A percentile compares a stretch with the other conserved stretches of the same genome.
Evolutionary conservation across 1,140 invertebrate species (phyloP).

Genomic region (Drosophila kurseongensis): DNA sequence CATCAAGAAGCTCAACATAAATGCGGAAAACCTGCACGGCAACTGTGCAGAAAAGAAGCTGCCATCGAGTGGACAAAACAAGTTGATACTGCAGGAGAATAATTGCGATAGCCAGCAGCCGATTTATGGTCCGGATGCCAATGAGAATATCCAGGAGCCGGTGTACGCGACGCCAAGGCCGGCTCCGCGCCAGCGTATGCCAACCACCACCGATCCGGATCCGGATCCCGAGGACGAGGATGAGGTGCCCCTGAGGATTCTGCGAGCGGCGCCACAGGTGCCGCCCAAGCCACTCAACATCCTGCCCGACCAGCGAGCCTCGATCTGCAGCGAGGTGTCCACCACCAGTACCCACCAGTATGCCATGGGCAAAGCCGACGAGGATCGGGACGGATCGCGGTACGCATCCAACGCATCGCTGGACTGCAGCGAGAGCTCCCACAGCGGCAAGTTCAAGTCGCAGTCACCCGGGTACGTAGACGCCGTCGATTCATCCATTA

Average conservation of each 20-base stretch:
- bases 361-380: slow-evolving; percentile 1
- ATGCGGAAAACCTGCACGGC: slow-evolving; percentile 68
- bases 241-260: background rate
- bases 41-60: slow-evolving; percentile 48
- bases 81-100: slow-evolving; percentile 63
- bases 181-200: slow-evolving; percentile 63
- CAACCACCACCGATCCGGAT: background rate
- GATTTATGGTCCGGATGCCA: slow-evolving; percentile 73
- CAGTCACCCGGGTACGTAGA: slow-evolving; percentile 82
- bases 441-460: slow-evolving; percentile 77
- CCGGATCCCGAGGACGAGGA: background rate
- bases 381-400: slow-evolving; percentile 33
- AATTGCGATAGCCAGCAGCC: slow-evolving; percentile 51
- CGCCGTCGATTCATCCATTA: slow-evolving; percentile 14
- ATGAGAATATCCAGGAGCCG: slow-evolving; percentile 71
- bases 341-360: slow-evolving; percentile 65
- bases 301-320: slow-evolving; percentile 53
- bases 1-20: slow-evolving; percentile 71
- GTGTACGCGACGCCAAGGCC: slow-evolving; percentile 65
- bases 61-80: slow-evolving; percentile 46
- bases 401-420: slow-evolving; percentile 69
- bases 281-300: slow-evolving; percentile 47
- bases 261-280: slow-evolving; percentile 58
- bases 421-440: slow-evolving; percentile 63
- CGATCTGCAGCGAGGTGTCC: slow-evolving; percentile 76